These are phyloP conservation scores for Eulithis prunata DNA, from an alignment of 2,888 invertebrate genomes.

Conservation along the genomic window DNA sequence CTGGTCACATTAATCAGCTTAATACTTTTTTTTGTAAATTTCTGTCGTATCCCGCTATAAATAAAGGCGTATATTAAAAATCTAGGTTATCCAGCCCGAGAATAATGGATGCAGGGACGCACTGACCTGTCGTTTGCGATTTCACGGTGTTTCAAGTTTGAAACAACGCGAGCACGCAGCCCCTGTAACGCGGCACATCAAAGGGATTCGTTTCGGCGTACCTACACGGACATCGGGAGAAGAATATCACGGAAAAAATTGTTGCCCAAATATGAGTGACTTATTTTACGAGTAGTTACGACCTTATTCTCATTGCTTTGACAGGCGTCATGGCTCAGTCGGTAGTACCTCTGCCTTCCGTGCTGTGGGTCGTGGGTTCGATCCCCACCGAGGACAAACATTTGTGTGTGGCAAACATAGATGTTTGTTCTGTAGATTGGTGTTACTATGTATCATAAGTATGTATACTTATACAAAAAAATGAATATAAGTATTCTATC, in stretches of 20 bases:
- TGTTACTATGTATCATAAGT: too few relatives aligned
- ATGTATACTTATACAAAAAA: too few relatives aligned
- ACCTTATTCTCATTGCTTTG: background rate
- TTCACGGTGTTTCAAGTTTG: slow-evolving; percentile 71
- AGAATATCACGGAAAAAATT: slow-evolving; percentile 14
- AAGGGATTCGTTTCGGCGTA: slow-evolving; percentile 46
- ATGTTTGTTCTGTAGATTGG: too few relatives aligned
- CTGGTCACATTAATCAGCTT: slow-evolving; percentile 5
- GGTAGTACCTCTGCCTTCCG: too few relatives aligned
- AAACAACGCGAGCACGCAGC: slow-evolving; percentile 54
- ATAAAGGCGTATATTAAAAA: slow-evolving; percentile 31
- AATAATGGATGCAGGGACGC: slow-evolving; percentile 61
- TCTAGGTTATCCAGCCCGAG: slow-evolving; percentile 30
- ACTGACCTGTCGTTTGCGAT: slow-evolving; percentile 73
- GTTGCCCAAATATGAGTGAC: background rate
- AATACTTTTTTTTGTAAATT: slow-evolving; percentile 13
- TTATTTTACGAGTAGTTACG: background rate
- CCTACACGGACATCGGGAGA: slow-evolving; percentile 14
- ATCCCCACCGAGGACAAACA: too few relatives aligned
- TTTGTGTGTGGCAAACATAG: too few relatives aligned
- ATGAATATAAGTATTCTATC: too few relatives aligned
- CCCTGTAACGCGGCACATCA: slow-evolving; percentile 46
- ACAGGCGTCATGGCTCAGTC: too few relatives aligned
- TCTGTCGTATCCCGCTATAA: slow-evolving; percentile 25
- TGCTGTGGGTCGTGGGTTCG: too few relatives aligned